Evolutionary conservation across 2,797 vertebrate species (phyloP).

Genomic region (Propithecus deckenii): DNA sequence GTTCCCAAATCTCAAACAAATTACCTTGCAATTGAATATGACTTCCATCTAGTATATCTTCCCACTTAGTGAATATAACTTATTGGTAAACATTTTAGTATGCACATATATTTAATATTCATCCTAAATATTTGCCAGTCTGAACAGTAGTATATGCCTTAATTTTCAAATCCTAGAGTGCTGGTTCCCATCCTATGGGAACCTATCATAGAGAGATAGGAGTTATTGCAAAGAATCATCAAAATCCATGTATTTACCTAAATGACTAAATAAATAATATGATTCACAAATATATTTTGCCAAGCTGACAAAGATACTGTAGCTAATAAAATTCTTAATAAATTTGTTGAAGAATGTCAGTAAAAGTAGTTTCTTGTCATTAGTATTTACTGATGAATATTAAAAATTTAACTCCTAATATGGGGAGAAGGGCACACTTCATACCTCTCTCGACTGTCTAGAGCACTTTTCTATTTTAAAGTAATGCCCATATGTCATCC

Average conservation of each 20-base stretch:
- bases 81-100: background rate
- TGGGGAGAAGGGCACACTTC: background rate
- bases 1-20: background rate
- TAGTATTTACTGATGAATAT: background rate
- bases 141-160: background rate
- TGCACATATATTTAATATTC: background rate
- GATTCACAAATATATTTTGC: background rate
- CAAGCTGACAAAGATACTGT: background rate
- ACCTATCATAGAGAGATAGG: background rate
- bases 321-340: background rate
- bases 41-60: background rate
- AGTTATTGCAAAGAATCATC: background rate
- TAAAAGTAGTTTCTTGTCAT: background rate
- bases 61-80: background rate
- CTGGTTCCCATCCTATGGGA: background rate
- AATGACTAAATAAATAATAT: conserved; percentile 14
- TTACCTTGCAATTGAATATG: background rate
- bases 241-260: background rate
- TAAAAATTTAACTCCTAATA: background rate
- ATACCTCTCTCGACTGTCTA: background rate
- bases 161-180: background rate
- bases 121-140: background rate
- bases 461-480: background rate
- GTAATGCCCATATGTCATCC: background rate
- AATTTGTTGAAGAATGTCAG: background rate